A percentile compares a stretch with the other conserved stretches of the same genome.
phyloP scores from a whole-genome alignment of 2,113 vertebrate genomes.

The Cranoglanis bouderius region DNA sequence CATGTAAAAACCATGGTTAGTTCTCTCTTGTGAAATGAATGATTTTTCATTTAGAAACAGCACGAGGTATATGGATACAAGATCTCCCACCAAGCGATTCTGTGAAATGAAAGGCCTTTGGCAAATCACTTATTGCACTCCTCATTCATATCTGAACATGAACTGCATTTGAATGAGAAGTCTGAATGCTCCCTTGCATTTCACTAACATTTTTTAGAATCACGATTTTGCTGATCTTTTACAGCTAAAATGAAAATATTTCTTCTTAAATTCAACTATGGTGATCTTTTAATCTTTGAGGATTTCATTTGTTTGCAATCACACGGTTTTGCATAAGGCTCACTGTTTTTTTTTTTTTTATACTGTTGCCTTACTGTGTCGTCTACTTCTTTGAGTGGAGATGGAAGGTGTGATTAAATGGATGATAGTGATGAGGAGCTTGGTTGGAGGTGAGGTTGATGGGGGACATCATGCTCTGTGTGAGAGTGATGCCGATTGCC shows the following conservation, averaged over 20 bases:
- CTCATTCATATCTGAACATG: conserved; percentile 20
- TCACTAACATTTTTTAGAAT: not conserved
- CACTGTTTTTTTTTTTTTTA: conserved; percentile 1
- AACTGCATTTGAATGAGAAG: conserved; percentile 14
- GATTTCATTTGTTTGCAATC: not conserved
- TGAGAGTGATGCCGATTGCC: conserved; percentile 65
- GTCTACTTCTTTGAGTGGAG: not conserved
- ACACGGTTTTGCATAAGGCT: not conserved
- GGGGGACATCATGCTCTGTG: conserved; percentile 53
- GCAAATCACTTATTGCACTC: conserved; percentile 32
- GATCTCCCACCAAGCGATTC: conserved; percentile 15
- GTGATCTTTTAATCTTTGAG: not conserved
- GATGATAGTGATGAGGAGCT: conserved; percentile 26
- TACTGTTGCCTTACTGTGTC: not conserved
- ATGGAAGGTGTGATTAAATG: conserved; percentile 33
- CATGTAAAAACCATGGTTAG: conserved; percentile 10
- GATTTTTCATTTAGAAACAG: conserved; percentile 38
- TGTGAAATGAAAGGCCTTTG: conserved; percentile 27
- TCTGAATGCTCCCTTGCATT: conserved; percentile 1
- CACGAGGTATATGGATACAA: not conserved
- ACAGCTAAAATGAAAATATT: conserved; percentile 4
- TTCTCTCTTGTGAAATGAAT: conserved; percentile 3
- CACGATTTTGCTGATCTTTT: not conserved
- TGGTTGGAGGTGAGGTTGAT: conserved; percentile 10
- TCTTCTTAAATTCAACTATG: not conserved